A percentile compares a stretch with the other conserved stretches of the same genome.
phyloP scores from a whole-genome alignment of 2,797 vertebrate species.

The Coregonus sp. region DNA sequence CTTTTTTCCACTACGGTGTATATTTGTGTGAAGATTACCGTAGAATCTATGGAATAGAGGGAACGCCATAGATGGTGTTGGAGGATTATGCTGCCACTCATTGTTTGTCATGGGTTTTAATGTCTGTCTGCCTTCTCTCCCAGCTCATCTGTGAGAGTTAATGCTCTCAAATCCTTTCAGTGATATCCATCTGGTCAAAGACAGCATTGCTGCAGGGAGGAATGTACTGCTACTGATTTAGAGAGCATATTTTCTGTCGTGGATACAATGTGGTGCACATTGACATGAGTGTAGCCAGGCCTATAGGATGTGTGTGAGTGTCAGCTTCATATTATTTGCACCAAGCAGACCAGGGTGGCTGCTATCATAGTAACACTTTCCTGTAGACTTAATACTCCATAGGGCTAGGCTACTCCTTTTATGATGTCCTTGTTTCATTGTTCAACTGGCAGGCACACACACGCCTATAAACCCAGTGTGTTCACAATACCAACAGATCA shows the following conservation, averaged over 20 bases:
- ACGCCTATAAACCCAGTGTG: not conserved
- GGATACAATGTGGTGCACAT: not conserved
- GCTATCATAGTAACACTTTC: too few relatives aligned
- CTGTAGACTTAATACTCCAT: too few relatives aligned
- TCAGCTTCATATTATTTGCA: not conserved
- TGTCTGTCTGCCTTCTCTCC: conserved; percentile 24
- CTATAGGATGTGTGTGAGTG: not conserved
- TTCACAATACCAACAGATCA: not conserved
- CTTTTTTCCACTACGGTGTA: not conserved
- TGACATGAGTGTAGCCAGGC: not conserved
- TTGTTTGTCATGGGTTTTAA: conserved; percentile 30
- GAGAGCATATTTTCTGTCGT: not conserved
- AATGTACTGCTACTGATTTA: not conserved
- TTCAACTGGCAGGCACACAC: not conserved
- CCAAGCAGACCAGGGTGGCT: not conserved
- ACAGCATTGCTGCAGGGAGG: conserved; percentile 3
- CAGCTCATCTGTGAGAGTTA: conserved; percentile 27
- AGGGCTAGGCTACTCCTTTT: not conserved
- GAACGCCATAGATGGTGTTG: not conserved
- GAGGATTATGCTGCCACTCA: not conserved
- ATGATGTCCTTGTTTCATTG: not conserved
- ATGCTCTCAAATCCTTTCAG: conserved; percentile 45
- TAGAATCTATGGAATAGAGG: not conserved
- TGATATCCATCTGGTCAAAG: conserved; percentile 52
- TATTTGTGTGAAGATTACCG: not conserved